Evolutionary conservation across 2,113 vertebrate genomes (phyloP).

Genomic region (Prietella phreatophila): DNA sequence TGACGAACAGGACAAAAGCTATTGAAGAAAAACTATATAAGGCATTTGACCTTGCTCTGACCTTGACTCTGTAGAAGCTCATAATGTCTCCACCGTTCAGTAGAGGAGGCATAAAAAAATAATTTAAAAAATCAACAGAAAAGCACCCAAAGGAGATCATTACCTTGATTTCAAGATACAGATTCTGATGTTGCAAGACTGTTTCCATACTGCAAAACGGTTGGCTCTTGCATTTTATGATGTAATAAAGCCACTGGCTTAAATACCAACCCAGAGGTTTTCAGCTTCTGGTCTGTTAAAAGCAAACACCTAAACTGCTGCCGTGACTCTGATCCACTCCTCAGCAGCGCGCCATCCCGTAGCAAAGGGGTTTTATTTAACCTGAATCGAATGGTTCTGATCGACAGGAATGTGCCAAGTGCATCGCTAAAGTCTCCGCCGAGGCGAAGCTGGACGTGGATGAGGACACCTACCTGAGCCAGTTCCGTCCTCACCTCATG

Average conservation of each 20-base stretch:
- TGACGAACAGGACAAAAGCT: not conserved
- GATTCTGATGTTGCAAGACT: not conserved
- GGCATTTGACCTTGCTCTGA: too few relatives aligned
- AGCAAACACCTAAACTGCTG: not conserved
- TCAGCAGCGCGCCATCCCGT: too few relatives aligned
- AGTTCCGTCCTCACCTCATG: conserved; percentile 95
- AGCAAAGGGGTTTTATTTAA: not conserved
- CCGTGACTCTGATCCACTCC: not conserved
- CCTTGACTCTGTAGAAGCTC: too few relatives aligned
- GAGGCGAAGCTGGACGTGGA: conserved; percentile 96
- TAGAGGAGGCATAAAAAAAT: not conserved
- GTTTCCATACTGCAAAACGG: not conserved
- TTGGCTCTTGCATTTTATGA: not conserved
- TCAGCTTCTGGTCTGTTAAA: not conserved
- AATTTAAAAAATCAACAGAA: too few relatives aligned
- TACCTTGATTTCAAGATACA: not conserved
- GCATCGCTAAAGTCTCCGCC: conserved; percentile 94
- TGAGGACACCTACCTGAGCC: conserved; percentile 88
- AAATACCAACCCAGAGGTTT: not conserved
- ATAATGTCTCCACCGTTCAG: not conserved
- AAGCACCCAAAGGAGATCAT: not conserved
- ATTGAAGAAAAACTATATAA: too few relatives aligned
- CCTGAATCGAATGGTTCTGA: not conserved
- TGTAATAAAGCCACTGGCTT: not conserved
- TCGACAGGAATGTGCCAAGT: conserved; percentile 92